These are phyloP conservation scores for Nebria ingens DNA, from an alignment of 1,140 invertebrate species.

Conservation along the genomic window DNA sequence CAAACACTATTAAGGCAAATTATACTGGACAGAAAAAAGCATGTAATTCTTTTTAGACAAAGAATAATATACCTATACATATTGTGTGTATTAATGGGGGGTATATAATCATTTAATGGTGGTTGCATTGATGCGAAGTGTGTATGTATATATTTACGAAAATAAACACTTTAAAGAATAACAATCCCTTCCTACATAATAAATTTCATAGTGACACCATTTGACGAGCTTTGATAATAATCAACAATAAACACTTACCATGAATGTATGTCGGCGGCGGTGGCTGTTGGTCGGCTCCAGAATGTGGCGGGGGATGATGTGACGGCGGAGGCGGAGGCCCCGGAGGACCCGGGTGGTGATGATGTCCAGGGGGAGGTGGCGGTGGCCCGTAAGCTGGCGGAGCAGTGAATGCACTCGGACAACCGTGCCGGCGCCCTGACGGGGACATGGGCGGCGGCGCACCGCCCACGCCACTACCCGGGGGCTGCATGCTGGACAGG, in stretches of 20 bases:
- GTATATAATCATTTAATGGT: no score
- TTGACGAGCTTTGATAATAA: no score
- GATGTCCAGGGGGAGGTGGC: conserved; percentile 25
- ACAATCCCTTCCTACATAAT: no score
- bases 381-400: conserved; percentile 27
- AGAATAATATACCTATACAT: no score
- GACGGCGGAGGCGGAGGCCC: conserved; percentile 28
- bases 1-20: no score
- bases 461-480: conserved; percentile 43
- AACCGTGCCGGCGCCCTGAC: conserved; percentile 36
- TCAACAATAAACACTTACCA: conserved; percentile 26
- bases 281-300: conserved; percentile 5
- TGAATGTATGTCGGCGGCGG: conserved; percentile 22
- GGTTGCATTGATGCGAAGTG: no score
- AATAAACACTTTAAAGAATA: no score
- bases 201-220: no score
- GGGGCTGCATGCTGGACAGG: conserved; percentile 78
- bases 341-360: conserved; percentile 26
- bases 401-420: conserved; percentile 45
- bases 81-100: no score
- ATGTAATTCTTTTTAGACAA: no score
- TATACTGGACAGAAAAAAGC: no score
- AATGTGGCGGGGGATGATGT: conserved; percentile 19
- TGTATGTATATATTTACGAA: no score
- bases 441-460: conserved; percentile 25